Percentiles rank a stretch among this genome's conserved stretches.
Evolutionary conservation across 2,797 vertebrate species (phyloP).

Genomic region (Carcharodon carcharias): DNA sequence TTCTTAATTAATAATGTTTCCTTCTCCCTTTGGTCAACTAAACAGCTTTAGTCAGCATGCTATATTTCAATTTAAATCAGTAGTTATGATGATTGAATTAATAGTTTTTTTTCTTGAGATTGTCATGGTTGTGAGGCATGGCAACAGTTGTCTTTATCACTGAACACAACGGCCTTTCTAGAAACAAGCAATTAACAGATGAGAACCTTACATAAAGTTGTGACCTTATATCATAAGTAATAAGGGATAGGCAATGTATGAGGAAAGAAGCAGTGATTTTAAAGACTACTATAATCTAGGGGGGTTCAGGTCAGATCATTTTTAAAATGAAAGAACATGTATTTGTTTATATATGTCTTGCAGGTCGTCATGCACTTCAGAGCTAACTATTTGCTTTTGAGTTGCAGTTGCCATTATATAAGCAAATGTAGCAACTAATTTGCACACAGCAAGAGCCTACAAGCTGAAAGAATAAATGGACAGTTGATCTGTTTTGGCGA

Average conservation of each 20-base stretch:
- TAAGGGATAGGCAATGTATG: not conserved
- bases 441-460: not conserved
- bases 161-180: not conserved
- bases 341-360: not conserved
- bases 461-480: not conserved
- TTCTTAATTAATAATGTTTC: not conserved
- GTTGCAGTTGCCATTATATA: not conserved
- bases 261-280: not conserved
- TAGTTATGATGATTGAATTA: not conserved
- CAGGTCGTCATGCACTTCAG: not conserved
- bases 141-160: not conserved
- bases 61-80: not conserved
- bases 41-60: not conserved
- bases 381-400: not conserved
- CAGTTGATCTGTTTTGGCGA: not conserved
- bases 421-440: not conserved
- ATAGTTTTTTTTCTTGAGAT: not conserved
- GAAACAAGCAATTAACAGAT: not conserved
- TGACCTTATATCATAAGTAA: not conserved
- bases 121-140: not conserved
- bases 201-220: not conserved
- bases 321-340: not conserved
- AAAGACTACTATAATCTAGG: not conserved
- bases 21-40: not conserved
- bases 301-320: not conserved